phyloP scores from a whole-genome alignment of 2,113 vertebrate species.

The Catharus fuscescens region DNA sequence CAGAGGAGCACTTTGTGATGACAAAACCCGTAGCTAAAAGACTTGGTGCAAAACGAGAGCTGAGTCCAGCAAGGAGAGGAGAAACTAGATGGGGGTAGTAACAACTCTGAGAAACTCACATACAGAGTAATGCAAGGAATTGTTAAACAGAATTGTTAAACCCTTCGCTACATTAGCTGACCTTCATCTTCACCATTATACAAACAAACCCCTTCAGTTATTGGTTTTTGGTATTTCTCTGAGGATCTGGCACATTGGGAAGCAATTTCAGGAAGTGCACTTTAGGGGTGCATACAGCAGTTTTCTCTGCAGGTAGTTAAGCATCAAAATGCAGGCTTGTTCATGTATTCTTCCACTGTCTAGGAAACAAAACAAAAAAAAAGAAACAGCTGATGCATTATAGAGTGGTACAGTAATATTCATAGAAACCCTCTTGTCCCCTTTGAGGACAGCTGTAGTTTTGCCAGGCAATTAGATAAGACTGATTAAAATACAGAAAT shows the following conservation, averaged over 20 bases:
- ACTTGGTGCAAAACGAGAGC: constrained; percentile 13
- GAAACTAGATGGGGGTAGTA: background rate
- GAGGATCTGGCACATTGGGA: constrained; percentile 27
- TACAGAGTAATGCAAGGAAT: constrained; percentile 31
- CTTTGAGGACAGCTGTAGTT: background rate
- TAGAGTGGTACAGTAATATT: background rate
- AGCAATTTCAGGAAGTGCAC: background rate
- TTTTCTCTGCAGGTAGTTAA: constrained; percentile 16
- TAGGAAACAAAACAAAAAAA: constrained; percentile 46
- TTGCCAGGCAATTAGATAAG: background rate
- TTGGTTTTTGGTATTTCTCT: constrained; percentile 47
- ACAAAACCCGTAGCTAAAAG: constrained; percentile 32
- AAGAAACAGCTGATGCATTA: background rate
- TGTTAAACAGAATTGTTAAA: constrained; percentile 32
- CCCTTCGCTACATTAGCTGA: constrained; percentile 60
- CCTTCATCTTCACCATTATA: constrained; percentile 67
- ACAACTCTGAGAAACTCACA: constrained; percentile 27
- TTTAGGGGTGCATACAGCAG: background rate
- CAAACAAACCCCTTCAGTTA: constrained; percentile 52
- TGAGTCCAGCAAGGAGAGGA: background rate
- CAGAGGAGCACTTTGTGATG: constrained; percentile 30
- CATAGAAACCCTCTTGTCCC: background rate
- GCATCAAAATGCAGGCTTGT: constrained; percentile 86
- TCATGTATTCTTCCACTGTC: constrained; percentile 96
- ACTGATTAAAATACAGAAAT: background rate